A percentile compares a stretch with the other conserved stretches of the same genome.
Conservation (phyloP, 2,113 vertebrate species). For the Xerus inauris region DNA sequence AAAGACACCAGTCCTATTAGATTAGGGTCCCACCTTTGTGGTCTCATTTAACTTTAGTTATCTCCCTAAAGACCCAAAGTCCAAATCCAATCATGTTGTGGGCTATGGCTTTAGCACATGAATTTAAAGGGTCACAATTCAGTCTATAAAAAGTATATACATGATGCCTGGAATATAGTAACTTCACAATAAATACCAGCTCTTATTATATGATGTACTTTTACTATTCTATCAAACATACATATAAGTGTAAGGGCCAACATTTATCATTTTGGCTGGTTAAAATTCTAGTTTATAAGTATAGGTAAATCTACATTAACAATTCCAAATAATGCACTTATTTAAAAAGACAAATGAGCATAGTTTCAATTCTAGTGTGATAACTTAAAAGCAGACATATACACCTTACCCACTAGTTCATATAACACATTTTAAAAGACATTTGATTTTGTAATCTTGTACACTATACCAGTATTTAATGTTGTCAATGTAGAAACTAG, state of each 20-base stretch:
- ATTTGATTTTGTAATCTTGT: not conserved
- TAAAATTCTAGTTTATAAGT: conserved; percentile 39
- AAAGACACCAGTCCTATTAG: not conserved
- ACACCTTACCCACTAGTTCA: not conserved
- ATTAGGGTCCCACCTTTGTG: not conserved
- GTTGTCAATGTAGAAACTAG: not conserved
- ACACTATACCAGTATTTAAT: accelerated
- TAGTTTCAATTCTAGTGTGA: not conserved
- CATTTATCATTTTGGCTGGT: not conserved
- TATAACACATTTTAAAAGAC: not conserved
- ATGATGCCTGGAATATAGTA: not conserved
- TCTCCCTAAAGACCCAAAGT: not conserved
- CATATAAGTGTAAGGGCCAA: not conserved
- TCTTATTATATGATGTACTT: not conserved
- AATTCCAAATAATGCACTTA: not conserved
- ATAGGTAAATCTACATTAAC: not conserved
- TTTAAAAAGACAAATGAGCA: not conserved
- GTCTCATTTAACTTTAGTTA: not conserved
- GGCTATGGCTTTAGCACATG: not conserved
- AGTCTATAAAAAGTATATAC: not conserved
- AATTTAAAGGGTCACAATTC: not conserved
- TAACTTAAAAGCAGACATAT: not conserved
- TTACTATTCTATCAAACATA: not conserved
- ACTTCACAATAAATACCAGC: not conserved
- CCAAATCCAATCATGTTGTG: not conserved